Conservation (phyloP, 2,888 invertebrate genomes). For the Sceliomorpha sp. region DNA sequence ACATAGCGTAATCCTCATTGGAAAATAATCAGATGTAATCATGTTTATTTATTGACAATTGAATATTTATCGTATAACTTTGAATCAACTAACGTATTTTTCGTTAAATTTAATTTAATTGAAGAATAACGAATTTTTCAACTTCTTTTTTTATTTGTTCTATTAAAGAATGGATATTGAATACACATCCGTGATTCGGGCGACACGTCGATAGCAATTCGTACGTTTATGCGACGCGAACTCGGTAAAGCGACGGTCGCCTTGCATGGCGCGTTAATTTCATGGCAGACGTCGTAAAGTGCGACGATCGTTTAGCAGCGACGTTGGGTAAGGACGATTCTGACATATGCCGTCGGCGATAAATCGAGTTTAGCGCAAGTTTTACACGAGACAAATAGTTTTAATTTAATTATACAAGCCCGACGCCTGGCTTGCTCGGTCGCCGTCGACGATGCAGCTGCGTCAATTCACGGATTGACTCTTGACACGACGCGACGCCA, state of each 20-base stretch:
- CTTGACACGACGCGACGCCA: constrained; percentile 41
- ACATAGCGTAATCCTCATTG: too few relatives aligned
- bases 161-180: too few relatives aligned
- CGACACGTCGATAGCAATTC: constrained; percentile 19
- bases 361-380: constrained; percentile 59
- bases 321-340: constrained; percentile 34
- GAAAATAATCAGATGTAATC: too few relatives aligned
- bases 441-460: constrained; percentile 24
- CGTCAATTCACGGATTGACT: constrained; percentile 49
- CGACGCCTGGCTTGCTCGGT: constrained; percentile 17
- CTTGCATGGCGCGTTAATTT: constrained; percentile 25
- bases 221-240: constrained; percentile 1
- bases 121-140: too few relatives aligned
- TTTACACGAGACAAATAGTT: constrained; percentile 60
- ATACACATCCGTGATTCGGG: too few relatives aligned
- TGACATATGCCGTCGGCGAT: constrained; percentile 44
- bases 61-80: too few relatives aligned
- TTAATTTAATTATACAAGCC: constrained; percentile 57
- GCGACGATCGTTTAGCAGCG: too few relatives aligned
- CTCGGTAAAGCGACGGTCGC: constrained; percentile 1
- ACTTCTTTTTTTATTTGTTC: too few relatives aligned
- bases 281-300: too few relatives aligned
- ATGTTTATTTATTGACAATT: too few relatives aligned
- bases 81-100: too few relatives aligned
- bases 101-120: too few relatives aligned